A percentile compares a stretch with the other conserved stretches of the same genome.
phyloP scores from a whole-genome alignment of 2,797 vertebrate genomes.

The Zalophus californianus region DNA sequence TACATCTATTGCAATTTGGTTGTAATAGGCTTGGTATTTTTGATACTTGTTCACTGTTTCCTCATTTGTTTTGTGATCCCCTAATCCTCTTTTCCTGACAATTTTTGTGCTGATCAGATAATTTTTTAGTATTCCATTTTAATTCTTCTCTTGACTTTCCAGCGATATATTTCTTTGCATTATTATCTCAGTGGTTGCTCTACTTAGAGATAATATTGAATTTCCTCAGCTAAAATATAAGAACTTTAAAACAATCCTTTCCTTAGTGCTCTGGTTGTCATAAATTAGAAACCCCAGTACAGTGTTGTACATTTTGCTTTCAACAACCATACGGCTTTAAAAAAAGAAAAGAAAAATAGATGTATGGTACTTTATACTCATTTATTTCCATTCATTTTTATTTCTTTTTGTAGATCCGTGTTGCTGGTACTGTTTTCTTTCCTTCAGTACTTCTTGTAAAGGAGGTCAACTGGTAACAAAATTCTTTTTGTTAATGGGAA shows the following conservation, averaged over 20 bases:
- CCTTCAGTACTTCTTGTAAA: background rate
- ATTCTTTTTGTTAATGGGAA: constrained; percentile 18
- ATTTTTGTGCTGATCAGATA: background rate
- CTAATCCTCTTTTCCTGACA: background rate
- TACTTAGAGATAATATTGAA: background rate
- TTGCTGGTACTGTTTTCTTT: background rate
- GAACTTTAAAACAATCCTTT: background rate
- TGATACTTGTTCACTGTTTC: background rate
- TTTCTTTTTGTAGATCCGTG: background rate
- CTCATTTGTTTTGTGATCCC: background rate
- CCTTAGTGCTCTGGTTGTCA: background rate
- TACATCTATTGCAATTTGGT: background rate
- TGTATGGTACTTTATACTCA: background rate
- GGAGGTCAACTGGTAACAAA: background rate
- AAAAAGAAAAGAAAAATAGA: background rate
- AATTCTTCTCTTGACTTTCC: constrained; percentile 10
- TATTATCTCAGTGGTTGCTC: constrained; percentile 11
- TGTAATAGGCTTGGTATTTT: background rate
- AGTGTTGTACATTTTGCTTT: background rate
- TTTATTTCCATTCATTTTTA: background rate
- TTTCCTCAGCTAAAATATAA: background rate
- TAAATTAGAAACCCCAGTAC: background rate
- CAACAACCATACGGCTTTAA: background rate
- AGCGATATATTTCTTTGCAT: background rate
- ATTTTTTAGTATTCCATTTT: constrained; percentile 12